A percentile compares a stretch with the other conserved stretches of the same genome.
Evolutionary conservation across 1,140 invertebrate species (phyloP).

Genomic region (Protaetia brevitarsis): DNA sequence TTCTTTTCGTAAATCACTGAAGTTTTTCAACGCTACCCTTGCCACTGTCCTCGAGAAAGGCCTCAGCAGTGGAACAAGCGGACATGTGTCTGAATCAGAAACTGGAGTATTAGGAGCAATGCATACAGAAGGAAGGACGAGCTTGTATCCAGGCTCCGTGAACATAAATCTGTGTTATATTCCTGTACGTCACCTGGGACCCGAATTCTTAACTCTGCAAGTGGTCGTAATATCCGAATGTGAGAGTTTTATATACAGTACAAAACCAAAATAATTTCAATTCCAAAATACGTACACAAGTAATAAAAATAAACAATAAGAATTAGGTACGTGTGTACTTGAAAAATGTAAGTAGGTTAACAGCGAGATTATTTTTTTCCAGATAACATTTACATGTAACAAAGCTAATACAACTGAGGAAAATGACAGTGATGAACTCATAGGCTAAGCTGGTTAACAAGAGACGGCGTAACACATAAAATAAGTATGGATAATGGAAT

Average conservation of each 20-base stretch:
- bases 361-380: too few relatives aligned
- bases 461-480: too few relatives aligned
- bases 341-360: too few relatives aligned
- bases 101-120: background rate
- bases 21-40: background rate
- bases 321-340: too few relatives aligned
- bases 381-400: too few relatives aligned
- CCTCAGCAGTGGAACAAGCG: background rate
- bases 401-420: too few relatives aligned
- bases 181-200: slow-evolving; percentile 5
- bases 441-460: too few relatives aligned
- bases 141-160: background rate
- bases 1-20: slow-evolving; percentile 4
- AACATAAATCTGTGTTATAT: slow-evolving; percentile 11
- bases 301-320: too few relatives aligned
- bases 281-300: too few relatives aligned
- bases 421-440: too few relatives aligned
- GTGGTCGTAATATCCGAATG: background rate
- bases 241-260: background rate
- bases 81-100: background rate
- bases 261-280: too few relatives aligned
- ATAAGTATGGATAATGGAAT: too few relatives aligned
- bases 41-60: background rate
- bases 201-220: background rate
- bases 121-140: background rate